Base-by-base conservation (phyloP, 2,113 vertebrate species). In the Circaetus gallicus region DNA sequence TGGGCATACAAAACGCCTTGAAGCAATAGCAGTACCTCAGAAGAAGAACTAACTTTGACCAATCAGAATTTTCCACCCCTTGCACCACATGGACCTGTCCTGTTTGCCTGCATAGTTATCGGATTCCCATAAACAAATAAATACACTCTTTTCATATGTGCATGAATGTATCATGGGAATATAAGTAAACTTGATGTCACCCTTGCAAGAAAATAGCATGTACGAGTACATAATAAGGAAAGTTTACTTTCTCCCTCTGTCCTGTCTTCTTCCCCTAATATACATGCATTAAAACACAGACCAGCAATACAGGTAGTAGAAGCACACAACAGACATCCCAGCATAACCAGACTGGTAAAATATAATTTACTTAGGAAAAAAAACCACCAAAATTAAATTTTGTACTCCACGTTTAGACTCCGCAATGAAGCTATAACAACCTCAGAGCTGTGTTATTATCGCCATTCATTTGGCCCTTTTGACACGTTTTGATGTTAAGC, bases 221-320 rank as follows among this genome's bases (percentile, higher is more conserved):
- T 47, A 62, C 0, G 1, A 65, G 16, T 59, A 67, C 0, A 1
- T 8, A 70, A 26, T 7, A 18, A 63, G 9, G 21, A 31, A 80
- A 72, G 38, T 32, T 38, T 47, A 34, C 16, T 58, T 29, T 63
- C 15, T 38, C 5, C 56, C 47, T 80, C 21, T 66, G 19, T 53
- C 25, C 26, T 49, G 6, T n/a, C 12, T 42, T 56, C 45, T 58
- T 73, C 22, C 34, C 5, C 8, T 38, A 38, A 52, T 24, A 74
- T 6, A 38, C 7, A 26, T 9, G 13, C 8, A 28, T 45, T 38
- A 66, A 81, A 80, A 56, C 32, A 22, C 2, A 85, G 18, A 59
- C 11, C n/a, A 82, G 24, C 8, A 93, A 52, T 53, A 71, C 24
- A 42, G 32, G 43, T 25, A 40, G 26, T 3, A 25, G 36, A 90